Conservation (phyloP, 2,113 vertebrate genomes). For the Prunella himalayana region DNA sequence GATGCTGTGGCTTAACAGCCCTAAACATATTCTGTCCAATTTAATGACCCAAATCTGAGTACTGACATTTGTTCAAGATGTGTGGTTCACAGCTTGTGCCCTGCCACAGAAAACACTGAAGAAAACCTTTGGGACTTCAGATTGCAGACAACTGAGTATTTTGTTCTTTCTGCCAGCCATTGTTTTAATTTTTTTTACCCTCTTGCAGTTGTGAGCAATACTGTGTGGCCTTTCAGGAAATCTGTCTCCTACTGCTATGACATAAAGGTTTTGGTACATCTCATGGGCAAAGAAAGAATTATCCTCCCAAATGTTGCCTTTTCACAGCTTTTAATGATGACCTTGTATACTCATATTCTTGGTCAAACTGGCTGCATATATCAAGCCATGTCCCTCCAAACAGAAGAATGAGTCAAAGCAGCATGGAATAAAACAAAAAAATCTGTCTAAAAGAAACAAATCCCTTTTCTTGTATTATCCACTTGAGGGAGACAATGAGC, state of each 20-base stretch:
- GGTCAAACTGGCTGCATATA: not conserved
- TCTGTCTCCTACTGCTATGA: not conserved
- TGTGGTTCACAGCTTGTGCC: not conserved
- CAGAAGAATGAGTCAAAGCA: not conserved
- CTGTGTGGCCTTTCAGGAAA: not conserved
- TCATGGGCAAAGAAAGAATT: not conserved
- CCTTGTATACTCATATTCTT: not conserved
- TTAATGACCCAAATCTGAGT: not conserved
- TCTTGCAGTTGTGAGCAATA: not conserved
- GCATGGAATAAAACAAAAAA: not conserved
- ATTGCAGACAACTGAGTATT: not conserved
- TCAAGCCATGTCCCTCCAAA: not conserved
- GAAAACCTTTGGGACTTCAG: not conserved
- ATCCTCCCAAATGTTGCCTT: not conserved
- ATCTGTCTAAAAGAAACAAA: not conserved
- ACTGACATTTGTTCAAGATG: not conserved
- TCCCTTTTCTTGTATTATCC: not conserved
- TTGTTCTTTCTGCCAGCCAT: not conserved
- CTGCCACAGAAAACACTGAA: not conserved
- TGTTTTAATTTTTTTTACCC: not conserved
- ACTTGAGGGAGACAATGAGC: conserved; percentile 48
- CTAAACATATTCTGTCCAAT: not conserved
- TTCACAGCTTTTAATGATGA: not conserved
- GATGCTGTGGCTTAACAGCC: not conserved
- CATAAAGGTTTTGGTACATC: not conserved